These are phyloP conservation scores for Lagopus leucura DNA, from an alignment of 2,113 vertebrate genomes.

Conservation along the genomic window DNA sequence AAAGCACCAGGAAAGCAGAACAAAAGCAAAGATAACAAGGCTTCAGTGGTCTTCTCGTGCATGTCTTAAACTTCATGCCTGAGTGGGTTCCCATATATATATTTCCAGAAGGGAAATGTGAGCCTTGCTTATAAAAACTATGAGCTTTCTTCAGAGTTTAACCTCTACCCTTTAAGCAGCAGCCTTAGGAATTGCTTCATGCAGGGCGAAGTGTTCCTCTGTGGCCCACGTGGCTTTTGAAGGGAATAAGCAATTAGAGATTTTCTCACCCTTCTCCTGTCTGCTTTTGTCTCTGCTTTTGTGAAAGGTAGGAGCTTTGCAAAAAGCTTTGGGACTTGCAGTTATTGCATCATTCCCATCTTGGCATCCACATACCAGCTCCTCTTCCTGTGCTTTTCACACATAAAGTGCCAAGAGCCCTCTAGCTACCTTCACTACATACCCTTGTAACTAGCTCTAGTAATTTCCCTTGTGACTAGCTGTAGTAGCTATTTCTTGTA, in stretches of 20 bases:
- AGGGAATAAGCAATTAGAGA: slow-evolving; percentile 12
- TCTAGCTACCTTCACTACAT: background rate
- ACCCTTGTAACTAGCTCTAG: background rate
- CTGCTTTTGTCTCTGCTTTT: background rate
- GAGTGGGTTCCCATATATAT: slow-evolving; percentile 39
- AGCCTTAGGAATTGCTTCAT: slow-evolving; percentile 36
- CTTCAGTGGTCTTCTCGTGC: background rate
- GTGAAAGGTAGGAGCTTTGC: background rate
- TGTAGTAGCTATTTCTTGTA: background rate
- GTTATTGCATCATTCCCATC: background rate
- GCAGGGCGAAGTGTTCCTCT: slow-evolving; percentile 8
- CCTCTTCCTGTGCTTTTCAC: background rate
- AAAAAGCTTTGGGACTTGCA: background rate
- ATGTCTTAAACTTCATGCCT: background rate
- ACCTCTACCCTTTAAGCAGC: slow-evolving; percentile 49
- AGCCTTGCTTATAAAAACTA: slow-evolving; percentile 74
- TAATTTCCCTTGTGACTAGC: background rate
- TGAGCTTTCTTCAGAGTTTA: slow-evolving; percentile 51
- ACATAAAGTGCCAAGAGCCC: background rate
- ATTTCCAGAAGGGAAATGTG: slow-evolving; percentile 57
- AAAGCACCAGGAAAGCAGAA: slow-evolving; percentile 53
- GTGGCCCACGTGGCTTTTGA: slow-evolving; percentile 20
- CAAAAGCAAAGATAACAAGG: slow-evolving; percentile 8
- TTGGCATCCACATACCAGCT: rapidly evolving
- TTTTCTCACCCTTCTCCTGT: slow-evolving; percentile 43